Evolutionary conservation across 2,888 invertebrate species (phyloP).

Genomic region (Helicoverpa assulta): DNA sequence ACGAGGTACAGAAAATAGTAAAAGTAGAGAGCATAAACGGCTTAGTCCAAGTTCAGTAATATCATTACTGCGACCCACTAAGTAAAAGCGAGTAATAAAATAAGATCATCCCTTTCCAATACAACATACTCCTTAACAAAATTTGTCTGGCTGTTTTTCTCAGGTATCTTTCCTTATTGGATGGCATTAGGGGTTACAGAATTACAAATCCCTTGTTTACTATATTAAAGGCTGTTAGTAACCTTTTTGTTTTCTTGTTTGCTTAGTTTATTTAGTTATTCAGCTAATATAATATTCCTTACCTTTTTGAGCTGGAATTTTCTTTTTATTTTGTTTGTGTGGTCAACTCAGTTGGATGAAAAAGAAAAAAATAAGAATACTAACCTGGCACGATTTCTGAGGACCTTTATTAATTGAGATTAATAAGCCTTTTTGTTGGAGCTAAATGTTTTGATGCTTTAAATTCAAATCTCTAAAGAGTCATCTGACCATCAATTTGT

Average conservation of each 20-base stretch:
- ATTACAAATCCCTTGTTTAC: slow-evolving; percentile 48
- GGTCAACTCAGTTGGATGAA: not conserved
- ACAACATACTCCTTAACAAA: slow-evolving; percentile 73
- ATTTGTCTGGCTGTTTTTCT: slow-evolving; percentile 69
- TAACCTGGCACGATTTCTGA: not conserved
- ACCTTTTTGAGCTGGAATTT: not conserved
- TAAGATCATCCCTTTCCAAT: slow-evolving; percentile 73
- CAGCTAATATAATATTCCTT: slow-evolving; percentile 3
- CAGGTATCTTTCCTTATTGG: slow-evolving; percentile 61
- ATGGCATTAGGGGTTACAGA: slow-evolving; percentile 52
- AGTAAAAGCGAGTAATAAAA: slow-evolving; percentile 79
- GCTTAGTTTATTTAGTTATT: slow-evolving; percentile 16
- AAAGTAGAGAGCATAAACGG: slow-evolving; percentile 27
- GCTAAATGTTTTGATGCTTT: slow-evolving; percentile 55
- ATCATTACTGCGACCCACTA: slow-evolving; percentile 73
- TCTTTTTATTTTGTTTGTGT: not conserved
- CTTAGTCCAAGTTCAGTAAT: slow-evolving; percentile 73
- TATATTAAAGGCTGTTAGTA: slow-evolving; percentile 38
- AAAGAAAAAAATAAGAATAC: slow-evolving; percentile 15
- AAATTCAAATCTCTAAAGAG: slow-evolving; percentile 59
- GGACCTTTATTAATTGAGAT: slow-evolving; percentile 46
- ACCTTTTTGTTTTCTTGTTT: slow-evolving; percentile 34
- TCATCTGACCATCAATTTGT: slow-evolving; percentile 81
- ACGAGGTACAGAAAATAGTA: slow-evolving; percentile 64
- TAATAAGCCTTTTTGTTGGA: slow-evolving; percentile 42